These are phyloP conservation scores for Oscheius sp. DNA, from an alignment of 2,888 invertebrate species.

Conservation along the genomic window DNA sequence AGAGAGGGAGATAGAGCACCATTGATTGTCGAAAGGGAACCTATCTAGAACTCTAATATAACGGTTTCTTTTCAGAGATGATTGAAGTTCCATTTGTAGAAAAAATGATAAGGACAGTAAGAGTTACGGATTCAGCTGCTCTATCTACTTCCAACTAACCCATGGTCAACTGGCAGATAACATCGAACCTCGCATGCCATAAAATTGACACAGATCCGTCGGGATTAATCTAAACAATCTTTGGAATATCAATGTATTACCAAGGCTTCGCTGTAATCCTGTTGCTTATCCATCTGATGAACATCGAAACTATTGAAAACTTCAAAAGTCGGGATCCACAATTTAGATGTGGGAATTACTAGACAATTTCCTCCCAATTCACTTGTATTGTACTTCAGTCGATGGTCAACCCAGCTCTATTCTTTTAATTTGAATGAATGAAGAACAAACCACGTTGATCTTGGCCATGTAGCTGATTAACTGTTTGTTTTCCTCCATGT, in stretches of 20 bases:
- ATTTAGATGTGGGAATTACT: neutral
- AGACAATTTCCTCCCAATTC: neutral
- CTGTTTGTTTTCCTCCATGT: conserved; percentile 1
- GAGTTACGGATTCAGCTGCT: no score
- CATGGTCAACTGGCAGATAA: neutral
- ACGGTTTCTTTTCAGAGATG: no score
- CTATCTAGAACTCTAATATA: neutral
- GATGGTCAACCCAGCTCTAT: conserved; percentile 11
- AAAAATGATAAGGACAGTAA: no score
- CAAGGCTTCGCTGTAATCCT: conserved; percentile 5
- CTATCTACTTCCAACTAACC: neutral
- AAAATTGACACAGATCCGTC: neutral
- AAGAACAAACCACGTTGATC: neutral
- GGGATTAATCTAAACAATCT: neutral
- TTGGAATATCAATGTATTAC: neutral
- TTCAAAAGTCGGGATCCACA: conserved; percentile 20
- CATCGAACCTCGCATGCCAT: neutral
- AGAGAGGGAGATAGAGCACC: neutral
- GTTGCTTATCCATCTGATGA: neutral
- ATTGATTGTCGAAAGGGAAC: neutral
- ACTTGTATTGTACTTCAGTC: neutral
- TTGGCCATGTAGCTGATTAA: neutral
- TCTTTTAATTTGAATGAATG: neutral
- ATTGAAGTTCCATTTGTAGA: no score
- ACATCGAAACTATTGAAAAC: conserved; percentile 3